These are phyloP conservation scores for Bradypodion pumilum DNA, from an alignment of 2,797 vertebrate species.

Conservation along the genomic window DNA sequence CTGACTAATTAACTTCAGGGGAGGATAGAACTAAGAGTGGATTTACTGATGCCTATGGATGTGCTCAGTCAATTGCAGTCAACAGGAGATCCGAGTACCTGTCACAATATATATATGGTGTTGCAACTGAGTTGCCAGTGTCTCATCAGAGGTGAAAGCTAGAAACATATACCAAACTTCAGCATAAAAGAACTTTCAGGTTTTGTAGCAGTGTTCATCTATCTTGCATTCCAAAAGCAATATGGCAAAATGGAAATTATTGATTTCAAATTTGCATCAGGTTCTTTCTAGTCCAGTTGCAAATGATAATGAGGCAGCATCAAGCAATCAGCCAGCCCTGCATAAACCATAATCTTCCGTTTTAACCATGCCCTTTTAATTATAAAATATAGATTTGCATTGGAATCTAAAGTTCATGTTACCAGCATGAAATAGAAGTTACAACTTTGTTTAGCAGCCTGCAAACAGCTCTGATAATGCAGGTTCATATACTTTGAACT, in stretches of 20 bases:
- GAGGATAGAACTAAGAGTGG: not conserved
- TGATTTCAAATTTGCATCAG: not conserved
- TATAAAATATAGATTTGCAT: constrained; percentile 35
- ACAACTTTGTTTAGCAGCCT: constrained; percentile 14
- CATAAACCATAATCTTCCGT: not conserved
- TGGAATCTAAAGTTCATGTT: constrained; percentile 10
- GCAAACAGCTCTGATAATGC: constrained; percentile 36
- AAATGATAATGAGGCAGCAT: not conserved
- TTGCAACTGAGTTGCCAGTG: not conserved
- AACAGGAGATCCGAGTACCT: not conserved
- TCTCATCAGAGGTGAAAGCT: not conserved
- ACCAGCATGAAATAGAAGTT: constrained; percentile 37
- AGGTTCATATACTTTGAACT: constrained; percentile 35
- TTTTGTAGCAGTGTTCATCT: not conserved
- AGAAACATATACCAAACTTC: not conserved
- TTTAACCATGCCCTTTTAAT: constrained; percentile 8
- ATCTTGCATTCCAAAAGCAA: not conserved
- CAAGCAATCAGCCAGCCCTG: not conserved
- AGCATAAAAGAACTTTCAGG: not conserved
- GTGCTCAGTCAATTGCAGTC: not conserved
- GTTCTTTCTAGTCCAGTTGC: not conserved
- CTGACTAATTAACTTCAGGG: not conserved
- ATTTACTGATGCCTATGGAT: not conserved
- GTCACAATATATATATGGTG: not conserved
- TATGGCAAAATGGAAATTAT: not conserved